Percentiles rank a stretch among this genome's conserved stretches.
Evolutionary conservation across 2,888 invertebrate genomes (phyloP).

Genomic region (Stenotaenia linearis): DNA sequence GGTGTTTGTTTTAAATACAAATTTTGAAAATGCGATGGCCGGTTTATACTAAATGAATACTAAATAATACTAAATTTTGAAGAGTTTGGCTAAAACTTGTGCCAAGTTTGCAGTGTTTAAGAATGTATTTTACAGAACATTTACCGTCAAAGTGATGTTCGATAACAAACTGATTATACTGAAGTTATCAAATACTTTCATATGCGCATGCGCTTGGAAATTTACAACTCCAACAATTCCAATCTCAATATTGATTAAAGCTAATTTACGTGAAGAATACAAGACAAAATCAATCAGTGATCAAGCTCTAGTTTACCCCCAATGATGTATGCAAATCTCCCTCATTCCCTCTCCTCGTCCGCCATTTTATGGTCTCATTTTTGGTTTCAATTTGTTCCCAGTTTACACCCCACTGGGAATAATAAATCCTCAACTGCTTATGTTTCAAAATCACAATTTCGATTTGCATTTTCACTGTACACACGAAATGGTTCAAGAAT

Average conservation of each 20-base stretch:
- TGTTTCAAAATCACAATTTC: neutral
- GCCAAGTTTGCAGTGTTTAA: too few species aligned
- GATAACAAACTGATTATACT: too few species aligned
- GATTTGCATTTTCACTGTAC: neutral
- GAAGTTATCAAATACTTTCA: too few species aligned
- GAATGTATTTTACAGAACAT: too few species aligned
- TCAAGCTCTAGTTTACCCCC: neutral
- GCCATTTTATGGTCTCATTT: neutral
- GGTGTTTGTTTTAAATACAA: too few species aligned
- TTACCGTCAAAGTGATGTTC: too few species aligned
- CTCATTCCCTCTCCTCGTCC: neutral
- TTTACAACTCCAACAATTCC: too few species aligned
- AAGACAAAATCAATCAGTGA: neutral
- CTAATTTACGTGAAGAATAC: neutral
- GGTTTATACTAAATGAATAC: too few species aligned
- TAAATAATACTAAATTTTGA: too few species aligned
- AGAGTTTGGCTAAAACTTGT: too few species aligned
- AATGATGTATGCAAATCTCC: neutral
- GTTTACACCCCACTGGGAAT: neutral
- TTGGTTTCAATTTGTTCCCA: neutral
- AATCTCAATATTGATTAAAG: neutral
- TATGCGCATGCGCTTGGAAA: too few species aligned
- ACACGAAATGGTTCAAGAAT: neutral
- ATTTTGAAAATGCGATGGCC: too few species aligned
- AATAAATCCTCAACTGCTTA: neutral